phyloP scores from a whole-genome alignment of 2,888 invertebrate genomes.

The Meteorus colon region DNA sequence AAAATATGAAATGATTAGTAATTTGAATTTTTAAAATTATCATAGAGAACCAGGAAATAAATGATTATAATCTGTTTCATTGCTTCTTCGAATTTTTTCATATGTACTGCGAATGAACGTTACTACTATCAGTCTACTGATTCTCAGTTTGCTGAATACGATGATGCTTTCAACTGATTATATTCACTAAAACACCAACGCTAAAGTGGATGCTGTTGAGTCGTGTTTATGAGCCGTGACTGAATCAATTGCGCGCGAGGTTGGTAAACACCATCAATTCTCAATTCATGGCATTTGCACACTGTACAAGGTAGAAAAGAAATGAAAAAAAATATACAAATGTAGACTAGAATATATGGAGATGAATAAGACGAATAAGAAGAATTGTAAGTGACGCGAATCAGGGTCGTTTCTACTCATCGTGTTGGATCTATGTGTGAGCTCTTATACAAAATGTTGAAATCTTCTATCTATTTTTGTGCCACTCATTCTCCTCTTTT shows the following conservation, averaged over 20 bases:
- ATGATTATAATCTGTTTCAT: no score
- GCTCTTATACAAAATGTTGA: conserved; percentile 22
- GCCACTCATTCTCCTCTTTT: conserved; percentile 17
- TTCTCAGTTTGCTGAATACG: not conserved
- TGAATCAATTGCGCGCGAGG: conserved; percentile 27
- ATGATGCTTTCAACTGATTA: conserved; percentile 9
- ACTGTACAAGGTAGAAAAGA: not conserved
- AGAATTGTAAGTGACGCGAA: conserved; percentile 10
- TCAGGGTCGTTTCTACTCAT: not conserved
- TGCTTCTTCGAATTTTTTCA: not conserved
- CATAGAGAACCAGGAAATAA: no score
- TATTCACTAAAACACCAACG: conserved; percentile 11
- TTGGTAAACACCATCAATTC: conserved; percentile 21
- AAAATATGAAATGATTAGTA: no score
- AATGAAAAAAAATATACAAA: conserved; percentile 3
- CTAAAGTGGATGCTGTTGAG: not conserved
- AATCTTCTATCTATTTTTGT: conserved; percentile 27
- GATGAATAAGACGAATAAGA: not conserved
- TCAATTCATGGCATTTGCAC: conserved; percentile 16
- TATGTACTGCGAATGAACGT: not conserved
- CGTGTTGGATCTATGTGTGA: not conserved
- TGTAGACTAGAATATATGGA: not conserved
- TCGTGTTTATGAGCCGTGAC: conserved; percentile 17
- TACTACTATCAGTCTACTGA: conserved; percentile 3
- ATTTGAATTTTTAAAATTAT: no score